Base-by-base conservation (phyloP, 2,797 vertebrate genomes). In the Pristis pectinata region DNA sequence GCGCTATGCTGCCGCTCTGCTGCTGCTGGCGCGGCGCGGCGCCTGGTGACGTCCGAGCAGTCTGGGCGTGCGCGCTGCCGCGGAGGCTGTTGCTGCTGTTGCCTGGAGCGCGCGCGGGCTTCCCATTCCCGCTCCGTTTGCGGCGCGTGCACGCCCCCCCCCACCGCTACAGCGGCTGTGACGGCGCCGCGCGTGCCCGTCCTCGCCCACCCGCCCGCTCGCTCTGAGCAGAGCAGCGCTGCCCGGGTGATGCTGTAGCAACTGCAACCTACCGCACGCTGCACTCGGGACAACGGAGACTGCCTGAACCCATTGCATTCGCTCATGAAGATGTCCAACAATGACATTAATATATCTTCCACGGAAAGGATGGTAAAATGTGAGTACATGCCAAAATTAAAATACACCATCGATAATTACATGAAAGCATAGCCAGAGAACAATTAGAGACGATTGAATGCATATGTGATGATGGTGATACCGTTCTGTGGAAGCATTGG, bases 311-410 rank as follows among this genome's bases (percentile, higher is more conserved):
- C 96, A 95, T 74, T 93, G 96, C 96, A 95, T 95, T 97, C 96
- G 97, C 96, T 96, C 97, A 98, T 98, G 97, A 97, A 97, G 97
- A 98, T 98, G 97, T 97, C 97, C 97, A 97, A 96, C 96, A 80
- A 96, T 97, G 97, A 95, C 96, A 96, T 97, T 96, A 97, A 96
- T 96, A 96, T 97, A 96, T 97, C 97, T 96, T 96, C 97, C 95
- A 64, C 96, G 95, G 97, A 98, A 95, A 97, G 97, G 96, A 94
- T 96, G 96, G 97, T 97, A 96, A 97, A 97, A 97, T 97, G 98
- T 98, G 96, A 97, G 98, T 97, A 92, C 95, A 74, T 6, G 59
- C 59, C 41, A 5, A 19, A 17, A 61, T 6, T 24, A 19, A 19
- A n/a, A 9, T 24, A 7, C 87, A 24, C 59, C 19, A 64, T 67